Percentiles rank a stretch among this genome's conserved stretches.
These are phyloP conservation scores for Myotis lucifugus DNA, from an alignment of 2,113 vertebrate species.

Conservation along the genomic window DNA sequence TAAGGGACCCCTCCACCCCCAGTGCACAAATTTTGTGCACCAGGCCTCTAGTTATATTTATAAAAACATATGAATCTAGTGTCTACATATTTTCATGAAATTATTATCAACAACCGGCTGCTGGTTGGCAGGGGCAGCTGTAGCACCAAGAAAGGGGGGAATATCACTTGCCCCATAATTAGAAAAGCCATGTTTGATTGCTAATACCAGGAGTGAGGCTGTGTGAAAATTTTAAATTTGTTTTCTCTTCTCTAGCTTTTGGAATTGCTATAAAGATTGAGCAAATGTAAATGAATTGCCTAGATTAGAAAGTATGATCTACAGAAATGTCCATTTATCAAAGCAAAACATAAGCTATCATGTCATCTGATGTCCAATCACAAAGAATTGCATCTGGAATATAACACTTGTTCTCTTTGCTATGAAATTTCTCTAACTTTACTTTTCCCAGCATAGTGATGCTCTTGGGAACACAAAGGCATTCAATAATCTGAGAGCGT, in stretches of 20 bases:
- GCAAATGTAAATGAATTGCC: background rate
- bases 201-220: background rate
- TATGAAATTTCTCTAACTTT: background rate
- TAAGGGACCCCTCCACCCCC: no score
- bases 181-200: background rate
- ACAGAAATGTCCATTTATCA: background rate
- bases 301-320: background rate
- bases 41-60: background rate
- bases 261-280: background rate
- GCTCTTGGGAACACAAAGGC: background rate
- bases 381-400: background rate
- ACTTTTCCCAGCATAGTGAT: background rate
- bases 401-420: background rate
- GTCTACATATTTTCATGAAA: conserved; percentile 33
- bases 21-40: no score
- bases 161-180: background rate
- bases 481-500: background rate
- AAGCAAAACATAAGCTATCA: background rate
- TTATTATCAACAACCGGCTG: conserved; percentile 15
- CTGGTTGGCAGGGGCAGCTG: background rate
- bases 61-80: conserved; percentile 17
- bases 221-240: background rate
- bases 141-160: background rate
- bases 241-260: background rate
- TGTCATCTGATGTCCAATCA: background rate